Base-by-base conservation (phyloP, 2,797 vertebrate genomes). In the Oreochromis mossambicus region DNA sequence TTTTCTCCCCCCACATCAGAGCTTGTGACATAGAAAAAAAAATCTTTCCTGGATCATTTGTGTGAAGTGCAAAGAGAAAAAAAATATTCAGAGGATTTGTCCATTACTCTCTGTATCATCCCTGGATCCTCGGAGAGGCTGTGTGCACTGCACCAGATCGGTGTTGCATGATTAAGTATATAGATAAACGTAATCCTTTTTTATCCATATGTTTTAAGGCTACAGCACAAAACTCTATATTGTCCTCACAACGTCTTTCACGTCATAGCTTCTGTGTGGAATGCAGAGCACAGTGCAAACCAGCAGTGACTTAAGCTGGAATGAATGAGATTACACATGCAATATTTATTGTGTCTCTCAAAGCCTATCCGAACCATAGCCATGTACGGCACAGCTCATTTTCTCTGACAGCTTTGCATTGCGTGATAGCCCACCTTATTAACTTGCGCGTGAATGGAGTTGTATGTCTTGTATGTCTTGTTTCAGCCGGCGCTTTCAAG, bases 131-230 rank as follows among this genome's bases (percentile, higher is more conserved):
- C n/a, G 1, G 54, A 77, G 66, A 83, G 75, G 41, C 68, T 61
- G 19, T 56, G 84, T 86, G 85, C 80, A 24, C 66, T 2, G n/a
- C 5, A 17, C 26, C 73, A 81, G 38, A 89, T 84, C 34, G 8
- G 58, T 61, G 77, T 77, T 89, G 56, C 90, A 83, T 91, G 88
- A 88, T 80, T 68, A 77, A 82, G 54, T 86, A 55, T 88, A 76
- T 80, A 83, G 68, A 80, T 52, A 13, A 38, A 85, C 34, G 2
- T 90, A 92, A 94, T 92, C 90, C 87, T 58, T 83, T 87, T 89
- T 87, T 43, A 89, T 88, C 87, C 89, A 89, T 94, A 92, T 92
- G 88, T 81, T 88, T 34, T 75, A 24, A 80, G 70, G 68, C n/a
- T 51, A 29, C 8, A 54, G 48, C 82, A 68, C 54, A 38, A 55